Percentiles rank a stretch among this genome's conserved stretches.
These are phyloP conservation scores for Todiramphus saurophagus DNA, from an alignment of 2,113 vertebrate species.

Conservation along the genomic window DNA sequence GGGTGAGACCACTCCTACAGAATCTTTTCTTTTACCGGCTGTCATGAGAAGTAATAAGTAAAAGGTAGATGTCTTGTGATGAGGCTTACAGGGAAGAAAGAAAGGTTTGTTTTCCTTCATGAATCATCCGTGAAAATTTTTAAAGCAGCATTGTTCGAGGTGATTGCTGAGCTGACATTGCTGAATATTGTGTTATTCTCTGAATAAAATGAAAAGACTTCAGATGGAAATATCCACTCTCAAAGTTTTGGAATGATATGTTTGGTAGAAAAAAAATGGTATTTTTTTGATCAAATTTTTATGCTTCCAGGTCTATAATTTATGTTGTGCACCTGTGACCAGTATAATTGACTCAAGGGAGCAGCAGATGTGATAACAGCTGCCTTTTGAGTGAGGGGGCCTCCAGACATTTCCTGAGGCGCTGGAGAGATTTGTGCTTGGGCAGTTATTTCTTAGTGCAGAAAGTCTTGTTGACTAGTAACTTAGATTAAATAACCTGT, in stretches of 20 bases:
- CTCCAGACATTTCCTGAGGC: not conserved
- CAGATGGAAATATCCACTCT: not conserved
- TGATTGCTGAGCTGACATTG: not conserved
- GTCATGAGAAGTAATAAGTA: slow-evolving; percentile 7
- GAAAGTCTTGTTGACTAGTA: not conserved
- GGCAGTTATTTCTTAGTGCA: not conserved
- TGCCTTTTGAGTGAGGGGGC: not conserved
- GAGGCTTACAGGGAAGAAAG: not conserved
- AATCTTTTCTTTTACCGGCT: slow-evolving; percentile 15
- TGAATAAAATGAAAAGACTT: not conserved
- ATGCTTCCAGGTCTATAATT: not conserved
- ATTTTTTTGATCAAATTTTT: not conserved
- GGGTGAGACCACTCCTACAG: not conserved
- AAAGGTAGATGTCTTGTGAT: not conserved
- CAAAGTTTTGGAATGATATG: not conserved
- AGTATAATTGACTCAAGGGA: not conserved
- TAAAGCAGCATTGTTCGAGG: not conserved
- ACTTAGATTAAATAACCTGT: not conserved
- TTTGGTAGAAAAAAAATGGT: not conserved
- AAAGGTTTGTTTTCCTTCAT: slow-evolving; percentile 21
- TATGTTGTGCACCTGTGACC: not conserved
- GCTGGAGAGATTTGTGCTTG: not conserved
- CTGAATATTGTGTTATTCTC: not conserved
- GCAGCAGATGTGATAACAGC: not conserved
- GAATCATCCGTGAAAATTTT: slow-evolving; percentile 18